Base-by-base conservation (phyloP, 2,113 vertebrate genomes). In the Gnathonemus longibarbis region DNA sequence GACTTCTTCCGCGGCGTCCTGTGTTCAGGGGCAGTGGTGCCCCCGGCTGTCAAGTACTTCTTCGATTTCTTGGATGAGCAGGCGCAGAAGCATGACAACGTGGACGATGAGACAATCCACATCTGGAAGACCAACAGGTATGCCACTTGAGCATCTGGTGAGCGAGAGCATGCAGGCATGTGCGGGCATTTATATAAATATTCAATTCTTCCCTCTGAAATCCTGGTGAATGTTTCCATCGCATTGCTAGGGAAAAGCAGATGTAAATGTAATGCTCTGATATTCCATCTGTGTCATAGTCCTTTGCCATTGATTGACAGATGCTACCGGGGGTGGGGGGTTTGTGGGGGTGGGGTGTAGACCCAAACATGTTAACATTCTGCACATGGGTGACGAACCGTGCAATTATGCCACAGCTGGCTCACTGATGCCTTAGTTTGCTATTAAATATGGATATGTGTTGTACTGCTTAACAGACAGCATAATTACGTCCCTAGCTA, bases 121-220 rank as follows among this genome's bases (percentile, higher is more conserved):
- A 99, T 99, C 95, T 99, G 98, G 98, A 99, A 99, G 95, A 99
- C 98, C 49, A 99, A 99, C 93, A 99, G 98, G 98, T 99, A 93
- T 0, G 0, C 11, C 45, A n/a, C 35, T 13, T 13, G 49, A 15
- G 70, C 8, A 19, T 24, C n/a, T 52, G 85, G 48, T 0, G n/a
- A 50, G n/a, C 53, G 15, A 87, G 50, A 19, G n/a, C 24, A 50
- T 19, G 24, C 4, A 87, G 53, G 53, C 19, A 58, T 58, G 21
- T 24, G 56, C 56, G 2, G 56, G 2, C 3, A n/a, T 62, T 66
- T 66, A 0, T 27, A 27, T 70, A 31, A 70, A 70, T 70, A 52
- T 24, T 50, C 11, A 52, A 46, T 27, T 27, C 24, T 39, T 62
- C 87, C 80, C 45, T 31, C 21, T 27, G n/a, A 86, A 35, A 35